Percentiles rank a stretch among this genome's conserved stretches.
Conservation (phyloP, 2,113 vertebrate genomes). For the Tachysurus fulvidraco region DNA sequence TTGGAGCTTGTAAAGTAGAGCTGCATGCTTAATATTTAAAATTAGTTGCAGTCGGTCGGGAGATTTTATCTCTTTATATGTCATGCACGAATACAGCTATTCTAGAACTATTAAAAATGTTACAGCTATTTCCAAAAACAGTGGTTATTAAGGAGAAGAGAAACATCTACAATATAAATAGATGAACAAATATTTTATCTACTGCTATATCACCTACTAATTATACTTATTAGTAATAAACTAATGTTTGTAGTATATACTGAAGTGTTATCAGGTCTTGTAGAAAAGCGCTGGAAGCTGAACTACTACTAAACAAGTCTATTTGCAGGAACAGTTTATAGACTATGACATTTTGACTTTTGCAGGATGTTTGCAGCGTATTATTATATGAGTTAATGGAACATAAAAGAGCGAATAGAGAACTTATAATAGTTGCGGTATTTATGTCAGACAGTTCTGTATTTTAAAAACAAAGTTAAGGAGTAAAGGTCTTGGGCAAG, state of each 20-base stretch:
- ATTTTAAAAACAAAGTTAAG: neutral
- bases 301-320: neutral
- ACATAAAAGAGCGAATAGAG: neutral
- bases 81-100: neutral
- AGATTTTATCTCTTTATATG: neutral
- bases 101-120: neutral
- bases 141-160: neutral
- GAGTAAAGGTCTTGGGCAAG: neutral
- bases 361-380: neutral
- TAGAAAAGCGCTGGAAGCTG: constrained; percentile 2
- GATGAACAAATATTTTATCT: neutral
- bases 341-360: neutral
- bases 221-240: neutral
- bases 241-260: neutral
- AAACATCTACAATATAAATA: neutral
- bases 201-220: neutral
- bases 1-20: neutral
- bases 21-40: neutral
- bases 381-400: constrained; percentile 15
- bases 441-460: constrained; percentile 2
- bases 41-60: neutral
- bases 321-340: neutral
- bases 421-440: constrained; percentile 2
- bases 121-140: constrained; percentile 13
- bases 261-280: neutral